Evolutionary conservation across 2,113 vertebrate species (phyloP).

Genomic region (Eulacestoma nigropectus): DNA sequence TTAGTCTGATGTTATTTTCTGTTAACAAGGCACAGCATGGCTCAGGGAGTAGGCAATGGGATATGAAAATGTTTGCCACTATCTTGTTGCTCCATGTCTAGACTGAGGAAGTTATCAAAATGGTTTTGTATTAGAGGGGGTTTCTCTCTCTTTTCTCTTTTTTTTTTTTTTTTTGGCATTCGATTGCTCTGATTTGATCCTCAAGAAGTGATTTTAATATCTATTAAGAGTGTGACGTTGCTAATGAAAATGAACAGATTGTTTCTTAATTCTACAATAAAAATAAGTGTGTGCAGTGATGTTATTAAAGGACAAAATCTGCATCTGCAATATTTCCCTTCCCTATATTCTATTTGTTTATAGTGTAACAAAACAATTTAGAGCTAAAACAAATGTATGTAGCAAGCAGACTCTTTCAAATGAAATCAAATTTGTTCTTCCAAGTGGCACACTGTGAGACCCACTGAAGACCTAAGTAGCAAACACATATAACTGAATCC

Average conservation of each 20-base stretch:
- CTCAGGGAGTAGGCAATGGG: not conserved
- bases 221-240: not conserved
- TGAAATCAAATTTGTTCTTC: not conserved
- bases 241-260: slow-evolving; percentile 5
- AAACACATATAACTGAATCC: not conserved
- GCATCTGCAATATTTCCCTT: not conserved
- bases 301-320: not conserved
- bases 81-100: not conserved
- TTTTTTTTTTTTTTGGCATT: not conserved
- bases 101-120: not conserved
- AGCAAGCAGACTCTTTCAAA: not conserved
- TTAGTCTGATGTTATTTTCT: not conserved
- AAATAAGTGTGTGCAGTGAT: not conserved
- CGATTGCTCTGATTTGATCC: not conserved
- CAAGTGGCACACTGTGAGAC: not conserved
- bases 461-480: not conserved
- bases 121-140: not conserved
- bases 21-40: not conserved
- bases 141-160: not conserved
- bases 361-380: not conserved
- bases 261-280: not conserved
- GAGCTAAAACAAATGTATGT: not conserved
- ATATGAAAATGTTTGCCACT: not conserved
- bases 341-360: not conserved
- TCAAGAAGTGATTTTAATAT: not conserved